Evolutionary conservation across 2,888 invertebrate species (phyloP).

Genomic region (Oligia fasciuncula): DNA sequence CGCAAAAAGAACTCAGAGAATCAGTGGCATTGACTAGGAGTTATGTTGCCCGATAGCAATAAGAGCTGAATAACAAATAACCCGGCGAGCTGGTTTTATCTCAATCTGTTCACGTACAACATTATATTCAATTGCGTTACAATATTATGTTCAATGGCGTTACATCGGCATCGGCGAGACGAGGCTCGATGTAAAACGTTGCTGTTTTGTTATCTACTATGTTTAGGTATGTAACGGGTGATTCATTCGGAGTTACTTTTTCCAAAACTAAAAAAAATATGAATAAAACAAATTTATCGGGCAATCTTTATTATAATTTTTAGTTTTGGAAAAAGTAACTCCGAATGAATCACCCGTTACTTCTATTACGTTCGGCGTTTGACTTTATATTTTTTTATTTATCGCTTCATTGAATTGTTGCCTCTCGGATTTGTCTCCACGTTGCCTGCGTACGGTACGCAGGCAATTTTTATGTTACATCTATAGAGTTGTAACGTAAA

Average conservation of each 20-base stretch:
- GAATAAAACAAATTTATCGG: no score
- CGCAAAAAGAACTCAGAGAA: neutral
- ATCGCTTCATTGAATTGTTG: slow-evolving; percentile 32
- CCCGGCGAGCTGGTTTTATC: slow-evolving; percentile 13
- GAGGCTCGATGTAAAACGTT: neutral
- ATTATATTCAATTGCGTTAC: slow-evolving; percentile 33
- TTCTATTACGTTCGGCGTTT: neutral
- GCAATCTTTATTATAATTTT: no score
- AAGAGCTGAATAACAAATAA: neutral
- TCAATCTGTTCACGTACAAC: slow-evolving; percentile 43
- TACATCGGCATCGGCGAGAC: neutral
- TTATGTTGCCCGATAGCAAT: neutral
- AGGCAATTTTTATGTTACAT: no score
- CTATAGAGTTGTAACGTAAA: no score
- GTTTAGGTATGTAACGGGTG: no score
- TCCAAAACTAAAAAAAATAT: no score
- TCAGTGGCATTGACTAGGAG: neutral
- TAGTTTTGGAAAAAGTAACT: no score
- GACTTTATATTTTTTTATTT: slow-evolving; percentile 23
- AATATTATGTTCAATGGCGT: slow-evolving; percentile 7
- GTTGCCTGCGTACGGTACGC: neutral
- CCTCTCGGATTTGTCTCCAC: slow-evolving; percentile 16
- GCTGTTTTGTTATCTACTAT: slow-evolving; percentile 18
- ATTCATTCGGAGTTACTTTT: no score
- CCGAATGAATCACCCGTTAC: no score